Evolutionary conservation across 2,797 vertebrate species (phyloP).

Genomic region (Gymnothorax reevesii): DNA sequence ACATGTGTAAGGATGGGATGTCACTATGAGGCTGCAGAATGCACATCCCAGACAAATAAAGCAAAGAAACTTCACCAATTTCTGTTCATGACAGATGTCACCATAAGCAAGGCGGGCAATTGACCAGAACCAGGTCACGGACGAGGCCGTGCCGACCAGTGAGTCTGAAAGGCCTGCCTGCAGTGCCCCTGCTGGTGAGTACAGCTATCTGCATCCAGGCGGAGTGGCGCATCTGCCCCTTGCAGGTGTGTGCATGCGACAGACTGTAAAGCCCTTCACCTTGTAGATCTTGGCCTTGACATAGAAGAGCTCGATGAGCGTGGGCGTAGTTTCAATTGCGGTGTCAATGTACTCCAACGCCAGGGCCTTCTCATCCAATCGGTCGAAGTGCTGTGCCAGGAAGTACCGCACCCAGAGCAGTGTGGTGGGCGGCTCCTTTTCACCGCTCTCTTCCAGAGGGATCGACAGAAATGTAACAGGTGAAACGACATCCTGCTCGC

Average conservation of each 20-base stretch:
- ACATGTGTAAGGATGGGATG: too few relatives aligned
- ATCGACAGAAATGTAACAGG: background rate
- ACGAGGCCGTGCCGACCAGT: too few relatives aligned
- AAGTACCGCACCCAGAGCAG: constrained; percentile 99
- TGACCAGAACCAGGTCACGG: too few relatives aligned
- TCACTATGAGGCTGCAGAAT: too few relatives aligned
- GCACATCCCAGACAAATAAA: too few relatives aligned
- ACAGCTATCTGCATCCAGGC: background rate
- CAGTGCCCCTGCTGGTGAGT: too few relatives aligned
- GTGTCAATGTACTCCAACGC: constrained; percentile 95
- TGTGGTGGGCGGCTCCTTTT: constrained; percentile 96
- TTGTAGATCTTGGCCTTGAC: constrained; percentile 99
- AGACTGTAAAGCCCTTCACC: constrained; percentile 66
- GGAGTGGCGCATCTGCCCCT: background rate
- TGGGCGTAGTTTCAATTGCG: constrained; percentile 97
- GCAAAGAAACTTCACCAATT: too few relatives aligned
- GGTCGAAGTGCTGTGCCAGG: constrained; percentile 96
- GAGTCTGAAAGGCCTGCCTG: too few relatives aligned
- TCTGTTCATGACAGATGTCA: too few relatives aligned
- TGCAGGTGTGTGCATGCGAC: background rate
- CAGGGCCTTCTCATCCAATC: constrained; percentile 86
- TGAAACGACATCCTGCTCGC: background rate
- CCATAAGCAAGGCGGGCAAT: too few relatives aligned
- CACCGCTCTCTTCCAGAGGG: constrained; percentile 84
- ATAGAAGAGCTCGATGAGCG: constrained; percentile 96